Evolutionary conservation across 2,888 invertebrate species (phyloP), one percentile per base, ranked within the genome.

Genomic region (Heliothis peltigera): DNA sequence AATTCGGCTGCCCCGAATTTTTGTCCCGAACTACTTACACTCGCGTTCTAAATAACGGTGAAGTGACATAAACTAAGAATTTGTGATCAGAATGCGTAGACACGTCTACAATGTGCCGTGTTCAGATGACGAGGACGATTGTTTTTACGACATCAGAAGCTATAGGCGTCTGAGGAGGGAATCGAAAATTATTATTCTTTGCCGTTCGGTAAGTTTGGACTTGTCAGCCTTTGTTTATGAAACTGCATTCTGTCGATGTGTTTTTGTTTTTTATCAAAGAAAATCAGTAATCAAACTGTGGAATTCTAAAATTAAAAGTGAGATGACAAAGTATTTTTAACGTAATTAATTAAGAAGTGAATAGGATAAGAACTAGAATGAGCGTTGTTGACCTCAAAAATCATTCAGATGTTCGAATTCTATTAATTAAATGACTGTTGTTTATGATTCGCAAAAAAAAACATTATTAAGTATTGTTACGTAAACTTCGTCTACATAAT

Each of bases 171-270:
- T 92, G 21, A 83, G 93, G 17, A 87, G 92, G 0, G 89, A 90
- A 72, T 91, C 91, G 0, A 93, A 91, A 84, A 87, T 92, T 80
- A 62, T 89, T 12, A 70, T 93, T 52, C 84, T 93, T 19, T 84
- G 84, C 12, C 84, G 84, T 68, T 68, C 89, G 84, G 93, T 93
- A 80, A 92, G 92, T 86, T n/a, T 35, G 48, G 46, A 49, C 48
- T 7, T 0, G 0, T 8, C 5, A 8, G 2, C 0, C 21, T 19
- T 48, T 51, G 4, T 53, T 58, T 46, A n/a, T n/a, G n/a, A 44
- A 17, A 2, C 35, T 39, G 43, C n/a, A 39, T 42, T 0, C 35
- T 17, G 0, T 7, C 15, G 6, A 3, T 25, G 25, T 25, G 25
- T 25, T 25, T 6, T 25, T 6, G 25, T 25, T 25, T 25, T 25